A percentile compares a stretch with the other conserved stretches of the same genome.
phyloP scores from a whole-genome alignment of 2,113 vertebrate species.

The Pomatorhinus ruficollis region DNA sequence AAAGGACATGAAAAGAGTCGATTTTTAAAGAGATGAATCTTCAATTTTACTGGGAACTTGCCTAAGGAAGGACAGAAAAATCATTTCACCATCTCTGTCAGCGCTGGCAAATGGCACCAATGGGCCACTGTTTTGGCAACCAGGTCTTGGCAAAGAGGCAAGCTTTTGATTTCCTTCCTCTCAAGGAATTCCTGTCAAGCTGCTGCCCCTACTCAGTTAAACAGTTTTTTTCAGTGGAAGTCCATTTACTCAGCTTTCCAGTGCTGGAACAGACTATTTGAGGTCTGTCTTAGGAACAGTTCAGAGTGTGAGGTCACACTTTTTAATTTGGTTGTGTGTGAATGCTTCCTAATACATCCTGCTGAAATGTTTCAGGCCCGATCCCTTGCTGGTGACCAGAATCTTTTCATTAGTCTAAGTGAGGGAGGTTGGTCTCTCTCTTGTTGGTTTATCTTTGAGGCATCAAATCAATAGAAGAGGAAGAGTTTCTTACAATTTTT shows the following conservation, averaged over 20 bases:
- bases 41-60: neutral
- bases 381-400: neutral
- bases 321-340: neutral
- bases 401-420: neutral
- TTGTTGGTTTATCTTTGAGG: neutral
- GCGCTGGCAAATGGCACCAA: neutral
- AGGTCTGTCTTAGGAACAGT: neutral
- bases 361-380: neutral
- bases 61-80: neutral
- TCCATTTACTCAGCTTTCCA: neutral
- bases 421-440: neutral
- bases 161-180: neutral
- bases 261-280: neutral
- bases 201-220: neutral
- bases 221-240: neutral
- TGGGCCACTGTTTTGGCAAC: neutral
- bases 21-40: neutral
- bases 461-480: neutral
- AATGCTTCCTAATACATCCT: neutral
- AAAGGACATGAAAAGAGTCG: conserved; percentile 12
- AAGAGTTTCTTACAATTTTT: neutral
- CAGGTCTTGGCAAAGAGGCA: neutral
- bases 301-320: neutral
- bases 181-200: neutral
- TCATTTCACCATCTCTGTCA: neutral